Base-by-base conservation (phyloP, 2,888 invertebrate genomes). In the Pseudococcus viburni region DNA sequence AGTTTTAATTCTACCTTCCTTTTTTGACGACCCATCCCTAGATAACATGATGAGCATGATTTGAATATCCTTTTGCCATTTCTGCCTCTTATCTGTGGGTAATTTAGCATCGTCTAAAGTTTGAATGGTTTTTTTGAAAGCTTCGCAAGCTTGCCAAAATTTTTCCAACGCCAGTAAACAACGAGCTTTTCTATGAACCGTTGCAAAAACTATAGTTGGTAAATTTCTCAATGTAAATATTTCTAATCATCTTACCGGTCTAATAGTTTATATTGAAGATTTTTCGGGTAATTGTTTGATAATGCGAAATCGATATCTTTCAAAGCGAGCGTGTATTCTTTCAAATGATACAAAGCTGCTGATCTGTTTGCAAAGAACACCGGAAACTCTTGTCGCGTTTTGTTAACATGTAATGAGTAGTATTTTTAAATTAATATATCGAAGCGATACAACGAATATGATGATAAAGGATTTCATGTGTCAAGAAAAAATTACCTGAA, bases 291-390 rank as follows among this genome's bases (percentile, higher is more conserved):
- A 12, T 94, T 94, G 6, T 94, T 91, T 12, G 93, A 92, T 0
- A 95, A 91, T 17, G 95, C 94, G 88, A 95, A 93, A 85, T 94
- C 93, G n/a, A 95, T 94, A 90, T 97, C 97, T 11, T 93, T 92
- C 64, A 97, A 91, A 0, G 95, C 94, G 83, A 94, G 93, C 89
- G 95, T 93, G 91, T 94, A 94, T 90, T 94, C 94, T 89, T 94
- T 93, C 91, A 96, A 91, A 90, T 96, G 95, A 90, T 95, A 95
- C 59, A 96, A 93, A 0, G 95, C 94, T 0, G 97, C 97, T 48
- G 97, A 96, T 12, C 97, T 94, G 91, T 97, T 97, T 0, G 96
- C 96, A 90, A 95, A 92, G 7, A 95, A 92, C 68, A 96, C 94
- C 0, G 95, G 73, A 6, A 89, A 26, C 64, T 89, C 88, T 77